A percentile compares a stretch with the other conserved stretches of the same genome.
Conservation (phyloP, 2,797 vertebrate genomes). For the Decapterus maruadsi region DNA sequence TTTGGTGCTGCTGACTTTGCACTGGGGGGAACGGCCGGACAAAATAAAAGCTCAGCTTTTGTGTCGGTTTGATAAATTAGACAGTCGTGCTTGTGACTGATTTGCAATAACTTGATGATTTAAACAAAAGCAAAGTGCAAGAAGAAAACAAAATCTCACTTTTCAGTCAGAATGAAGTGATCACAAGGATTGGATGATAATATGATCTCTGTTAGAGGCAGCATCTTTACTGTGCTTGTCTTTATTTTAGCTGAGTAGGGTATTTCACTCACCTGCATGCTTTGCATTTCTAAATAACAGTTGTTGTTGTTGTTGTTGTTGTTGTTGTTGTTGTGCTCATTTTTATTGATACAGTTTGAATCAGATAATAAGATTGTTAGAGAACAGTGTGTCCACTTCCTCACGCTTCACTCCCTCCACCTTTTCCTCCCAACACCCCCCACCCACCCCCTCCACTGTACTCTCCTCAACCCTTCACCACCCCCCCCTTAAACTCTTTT, state of each 20-base stretch:
- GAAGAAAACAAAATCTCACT: neutral
- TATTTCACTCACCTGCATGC: no score
- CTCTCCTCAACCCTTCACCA: constrained; percentile 43
- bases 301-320: no score
- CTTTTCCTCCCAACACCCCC: constrained; percentile 54
- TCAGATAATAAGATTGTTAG: constrained; percentile 15
- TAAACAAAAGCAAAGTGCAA: neutral
- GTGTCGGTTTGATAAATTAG: neutral
- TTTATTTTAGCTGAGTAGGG: no score
- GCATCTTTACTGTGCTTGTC: no score
- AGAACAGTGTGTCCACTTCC: constrained; percentile 53
- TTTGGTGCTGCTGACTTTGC: constrained; percentile 39
- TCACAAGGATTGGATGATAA: neutral
- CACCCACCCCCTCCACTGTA: constrained; percentile 31
- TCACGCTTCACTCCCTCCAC: constrained; percentile 65
- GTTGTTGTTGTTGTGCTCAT: no score
- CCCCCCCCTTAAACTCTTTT: constrained; percentile 25
- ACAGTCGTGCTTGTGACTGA: neutral
- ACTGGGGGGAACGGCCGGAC: neutral
- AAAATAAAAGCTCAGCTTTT: constrained; percentile 43
- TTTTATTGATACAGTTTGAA: no score
- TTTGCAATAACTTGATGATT: neutral
- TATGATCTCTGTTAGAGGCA: no score
- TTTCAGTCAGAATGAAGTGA: neutral
- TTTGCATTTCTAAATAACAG: no score